Percentiles rank a stretch among this genome's conserved stretches.
Evolutionary conservation across 2,113 vertebrate genomes (phyloP).

Genomic region (Lagopus leucura): DNA sequence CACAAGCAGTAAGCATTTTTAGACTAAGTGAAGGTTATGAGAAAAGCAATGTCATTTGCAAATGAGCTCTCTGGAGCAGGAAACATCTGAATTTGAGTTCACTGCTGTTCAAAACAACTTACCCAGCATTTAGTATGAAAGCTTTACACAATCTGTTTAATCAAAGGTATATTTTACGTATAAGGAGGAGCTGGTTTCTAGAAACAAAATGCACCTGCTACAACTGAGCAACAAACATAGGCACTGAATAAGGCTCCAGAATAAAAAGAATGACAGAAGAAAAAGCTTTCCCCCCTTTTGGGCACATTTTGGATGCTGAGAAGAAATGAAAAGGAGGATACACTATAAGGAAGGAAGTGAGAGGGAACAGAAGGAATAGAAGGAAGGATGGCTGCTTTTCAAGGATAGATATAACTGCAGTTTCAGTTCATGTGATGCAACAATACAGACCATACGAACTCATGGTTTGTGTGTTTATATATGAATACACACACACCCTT

Average conservation of each 20-base stretch:
- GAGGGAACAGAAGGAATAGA: background rate
- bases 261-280: background rate
- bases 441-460: fast-evolving
- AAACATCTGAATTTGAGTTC: background rate
- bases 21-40: slow-evolving; percentile 27
- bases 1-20: slow-evolving; percentile 30
- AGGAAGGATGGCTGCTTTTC: background rate
- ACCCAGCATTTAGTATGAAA: background rate
- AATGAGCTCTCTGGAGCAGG: slow-evolving; percentile 12
- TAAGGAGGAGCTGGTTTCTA: background rate
- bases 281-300: background rate
- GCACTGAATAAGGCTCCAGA: background rate
- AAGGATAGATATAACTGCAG: background rate
- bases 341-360: background rate
- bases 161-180: background rate
- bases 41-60: background rate
- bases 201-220: background rate
- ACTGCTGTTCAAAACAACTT: background rate
- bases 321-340: background rate
- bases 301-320: background rate
- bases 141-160: background rate
- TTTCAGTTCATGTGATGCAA: fast-evolving
- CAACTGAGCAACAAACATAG: background rate
- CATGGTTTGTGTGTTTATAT: background rate
- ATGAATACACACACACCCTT: background rate